These are phyloP conservation scores for Mionectes macconnelli DNA, from an alignment of 2,113 vertebrate genomes.

Conservation along the genomic window DNA sequence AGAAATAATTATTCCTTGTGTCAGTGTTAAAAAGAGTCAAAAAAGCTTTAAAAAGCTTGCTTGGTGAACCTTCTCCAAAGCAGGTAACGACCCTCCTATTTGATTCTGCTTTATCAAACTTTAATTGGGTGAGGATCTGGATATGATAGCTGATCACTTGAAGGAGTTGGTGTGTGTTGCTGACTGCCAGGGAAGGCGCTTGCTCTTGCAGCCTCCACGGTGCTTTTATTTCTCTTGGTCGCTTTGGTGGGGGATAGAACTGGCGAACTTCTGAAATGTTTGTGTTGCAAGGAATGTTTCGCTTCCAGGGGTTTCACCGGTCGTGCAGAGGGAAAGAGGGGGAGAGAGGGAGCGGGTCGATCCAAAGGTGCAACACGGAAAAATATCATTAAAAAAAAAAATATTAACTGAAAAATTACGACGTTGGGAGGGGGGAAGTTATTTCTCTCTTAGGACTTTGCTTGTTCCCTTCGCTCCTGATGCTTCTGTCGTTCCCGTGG, in stretches of 20 bases:
- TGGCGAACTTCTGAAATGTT: not conserved
- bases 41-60: conserved; percentile 59
- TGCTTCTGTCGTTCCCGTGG: not conserved
- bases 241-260: not conserved
- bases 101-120: conserved; percentile 2
- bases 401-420: not conserved
- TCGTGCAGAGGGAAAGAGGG: not conserved
- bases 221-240: not conserved
- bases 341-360: not conserved
- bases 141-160: not conserved
- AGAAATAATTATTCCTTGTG: conserved; percentile 62
- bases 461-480: not conserved
- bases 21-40: conserved; percentile 64
- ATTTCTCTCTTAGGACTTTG: not conserved
- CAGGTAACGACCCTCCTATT: conserved; percentile 52
- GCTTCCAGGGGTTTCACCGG: not conserved
- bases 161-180: not conserved
- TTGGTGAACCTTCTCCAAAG: conserved; percentile 27
- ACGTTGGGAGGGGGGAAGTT: not conserved
- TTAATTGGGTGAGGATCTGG: not conserved
- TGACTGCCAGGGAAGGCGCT: not conserved
- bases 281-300: not conserved
- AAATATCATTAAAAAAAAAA: not conserved
- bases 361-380: not conserved
- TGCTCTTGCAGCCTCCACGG: not conserved